Evolutionary conservation across 2,113 vertebrate genomes (phyloP).

Genomic region (Periophthalmodon schlosseri): DNA sequence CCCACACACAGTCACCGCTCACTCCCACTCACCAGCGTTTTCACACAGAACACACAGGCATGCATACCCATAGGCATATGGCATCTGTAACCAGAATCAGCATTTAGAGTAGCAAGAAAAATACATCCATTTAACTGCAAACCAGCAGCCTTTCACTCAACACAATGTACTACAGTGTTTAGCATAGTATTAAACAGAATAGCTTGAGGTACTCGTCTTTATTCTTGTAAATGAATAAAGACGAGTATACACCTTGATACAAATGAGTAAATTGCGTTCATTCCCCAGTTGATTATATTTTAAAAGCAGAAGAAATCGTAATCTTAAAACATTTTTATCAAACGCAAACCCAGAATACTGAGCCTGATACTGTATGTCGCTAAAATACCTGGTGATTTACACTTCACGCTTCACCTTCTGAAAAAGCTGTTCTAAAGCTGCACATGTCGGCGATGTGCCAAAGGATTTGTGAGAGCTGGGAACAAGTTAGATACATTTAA

Average conservation of each 20-base stretch:
- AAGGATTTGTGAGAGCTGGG: too few species aligned
- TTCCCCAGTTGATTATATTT: neutral
- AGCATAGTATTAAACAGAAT: neutral
- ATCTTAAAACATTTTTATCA: neutral
- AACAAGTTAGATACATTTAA: too few species aligned
- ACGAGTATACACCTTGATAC: too few species aligned
- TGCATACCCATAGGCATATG: constrained; percentile 3
- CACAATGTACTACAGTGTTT: neutral
- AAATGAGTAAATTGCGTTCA: neutral
- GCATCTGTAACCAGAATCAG: neutral
- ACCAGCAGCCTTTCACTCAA: neutral
- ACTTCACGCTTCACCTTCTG: too few species aligned
- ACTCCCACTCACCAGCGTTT: constrained; percentile 28
- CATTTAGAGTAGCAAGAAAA: neutral
- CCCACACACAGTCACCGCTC: constrained; percentile 24
- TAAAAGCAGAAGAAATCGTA: neutral
- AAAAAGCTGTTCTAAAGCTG: too few species aligned
- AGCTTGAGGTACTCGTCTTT: neutral
- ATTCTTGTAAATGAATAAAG: neutral
- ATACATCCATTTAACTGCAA: neutral
- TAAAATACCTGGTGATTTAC: too few species aligned
- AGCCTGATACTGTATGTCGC: too few species aligned
- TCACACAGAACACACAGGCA: constrained; percentile 16
- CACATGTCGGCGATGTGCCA: too few species aligned
- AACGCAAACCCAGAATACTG: too few species aligned